phyloP scores from a whole-genome alignment of 2,888 invertebrate species.

The Chymomyza caudatula region DNA sequence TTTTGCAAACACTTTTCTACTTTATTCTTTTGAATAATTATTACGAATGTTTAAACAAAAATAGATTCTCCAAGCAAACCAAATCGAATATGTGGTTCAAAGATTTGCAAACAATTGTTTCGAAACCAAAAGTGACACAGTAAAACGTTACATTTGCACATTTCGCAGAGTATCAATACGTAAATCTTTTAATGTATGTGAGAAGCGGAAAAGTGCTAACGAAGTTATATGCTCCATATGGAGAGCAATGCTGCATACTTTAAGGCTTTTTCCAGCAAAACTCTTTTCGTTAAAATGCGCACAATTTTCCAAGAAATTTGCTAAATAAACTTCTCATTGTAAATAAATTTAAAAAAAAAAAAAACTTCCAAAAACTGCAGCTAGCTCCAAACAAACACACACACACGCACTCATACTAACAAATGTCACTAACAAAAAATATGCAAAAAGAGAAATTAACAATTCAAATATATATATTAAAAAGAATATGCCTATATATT shows the following conservation, averaged over 20 bases:
- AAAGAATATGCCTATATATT: slow-evolving; percentile 41
- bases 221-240: background rate
- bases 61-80: background rate
- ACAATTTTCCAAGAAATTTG: slow-evolving; percentile 45
- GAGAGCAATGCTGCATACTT: background rate
- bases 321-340: slow-evolving; percentile 39
- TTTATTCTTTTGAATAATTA: no score
- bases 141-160: no score
- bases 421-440: slow-evolving; percentile 33
- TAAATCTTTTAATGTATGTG: background rate
- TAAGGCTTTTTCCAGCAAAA: slow-evolving; percentile 4
- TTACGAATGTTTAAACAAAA: background rate
- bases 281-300: slow-evolving; percentile 45
- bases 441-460: slow-evolving; percentile 11
- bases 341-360: slow-evolving; percentile 56
- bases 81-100: no score
- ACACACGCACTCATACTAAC: slow-evolving; percentile 31
- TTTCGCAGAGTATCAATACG: no score
- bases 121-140: no score
- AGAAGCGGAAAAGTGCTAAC: background rate
- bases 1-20: no score
- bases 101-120: no score
- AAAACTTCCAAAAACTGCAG: slow-evolving; percentile 15
- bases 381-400: slow-evolving; percentile 24
- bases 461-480: slow-evolving; percentile 14